Percentiles rank a stretch among this genome's conserved stretches.
Evolutionary conservation across 1,140 invertebrate genomes (phyloP).

Genomic region (Atta cephalotes): DNA sequence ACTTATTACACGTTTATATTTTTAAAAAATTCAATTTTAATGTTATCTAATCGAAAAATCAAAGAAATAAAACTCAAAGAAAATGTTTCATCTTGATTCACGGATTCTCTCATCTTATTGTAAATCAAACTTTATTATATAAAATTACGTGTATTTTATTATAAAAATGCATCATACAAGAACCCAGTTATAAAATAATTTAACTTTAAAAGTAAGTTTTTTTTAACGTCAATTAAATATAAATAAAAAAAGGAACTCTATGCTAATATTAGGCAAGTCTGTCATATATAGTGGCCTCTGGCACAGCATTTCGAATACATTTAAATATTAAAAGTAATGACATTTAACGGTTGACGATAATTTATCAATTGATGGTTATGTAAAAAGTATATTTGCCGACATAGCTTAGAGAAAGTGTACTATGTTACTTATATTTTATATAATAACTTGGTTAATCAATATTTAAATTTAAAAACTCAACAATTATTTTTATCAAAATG

Average conservation of each 20-base stretch:
- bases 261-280: neutral
- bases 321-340: neutral
- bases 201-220: neutral
- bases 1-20: neutral
- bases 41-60: neutral
- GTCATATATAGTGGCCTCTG: neutral
- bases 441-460: no score
- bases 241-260: neutral
- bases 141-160: neutral
- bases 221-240: neutral
- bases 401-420: neutral
- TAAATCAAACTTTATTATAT: neutral
- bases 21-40: neutral
- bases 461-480: no score
- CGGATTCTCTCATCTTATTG: neutral
- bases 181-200: neutral
- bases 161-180: neutral
- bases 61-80: neutral
- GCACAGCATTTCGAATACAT: neutral
- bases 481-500: no score
- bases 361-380: constrained; percentile 27
- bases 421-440: no score
- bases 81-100: neutral
- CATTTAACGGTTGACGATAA: constrained; percentile 17
- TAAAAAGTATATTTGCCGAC: constrained; percentile 18